Evolutionary conservation across 2,113 vertebrate genomes (phyloP), one percentile per base, ranked within the genome.

Genomic region (Pipra filicauda): DNA sequence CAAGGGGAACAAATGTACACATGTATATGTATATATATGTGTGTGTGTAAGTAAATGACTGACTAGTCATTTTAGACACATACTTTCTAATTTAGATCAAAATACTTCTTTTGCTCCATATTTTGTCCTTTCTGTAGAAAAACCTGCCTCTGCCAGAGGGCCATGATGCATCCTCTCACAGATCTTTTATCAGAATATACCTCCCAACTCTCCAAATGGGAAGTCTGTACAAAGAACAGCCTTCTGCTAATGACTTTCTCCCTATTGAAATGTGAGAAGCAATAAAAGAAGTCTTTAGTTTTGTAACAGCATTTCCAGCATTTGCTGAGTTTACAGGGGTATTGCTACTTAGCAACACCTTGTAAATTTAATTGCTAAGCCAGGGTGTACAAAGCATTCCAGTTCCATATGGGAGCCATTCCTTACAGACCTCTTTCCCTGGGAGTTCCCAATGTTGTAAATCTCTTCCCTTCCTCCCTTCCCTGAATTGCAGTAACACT

Each of bases 371-470:
- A 97, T 96, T 95, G 94, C 87, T 73, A 84, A 86, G 70, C 57
- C 91, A 85, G 77, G 55, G 91, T 94, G 95, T 95, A 96, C 91
- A 97, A 94, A 96, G 92, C 92, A 96, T 96, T 95, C 93, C 91
- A 92, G 80, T 91, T 95, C 91, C 92, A 95, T 96, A 97, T 94
- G 95, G 95, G 95, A 96, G 86, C 66, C 95, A 89, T 97, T 95
- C 96, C 93, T 91, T 85, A 93, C 84, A 95, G 91, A 91, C 54
- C 84, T 88, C 65, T 55, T 91, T 96, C 89, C 81, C 73, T 91
- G 67, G 72, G 92, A 95, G 88, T 82, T 89, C 72, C 71, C 88
- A 83, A 1, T 33, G 95, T 88, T 95, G 96, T 95, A 95, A 96
- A 93, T 96, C 96, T 96, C 93, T 91, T 48, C 31, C 82, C 49